phyloP scores from a whole-genome alignment of 1,140 invertebrate genomes.

The Spodoptera frugiperda region DNA sequence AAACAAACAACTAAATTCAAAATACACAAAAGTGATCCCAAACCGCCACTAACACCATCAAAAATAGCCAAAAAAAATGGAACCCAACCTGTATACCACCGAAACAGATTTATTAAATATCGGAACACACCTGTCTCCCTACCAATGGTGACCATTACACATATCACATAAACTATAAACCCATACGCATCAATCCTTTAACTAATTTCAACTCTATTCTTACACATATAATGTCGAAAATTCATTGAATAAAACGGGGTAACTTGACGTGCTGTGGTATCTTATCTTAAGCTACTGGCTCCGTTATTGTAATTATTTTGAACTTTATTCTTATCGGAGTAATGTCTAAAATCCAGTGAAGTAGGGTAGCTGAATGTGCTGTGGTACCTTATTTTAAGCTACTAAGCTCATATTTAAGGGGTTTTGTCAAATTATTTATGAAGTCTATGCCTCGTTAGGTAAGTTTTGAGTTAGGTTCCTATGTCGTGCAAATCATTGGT shows the following conservation, averaged over 20 bases:
- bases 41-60: too few relatives aligned
- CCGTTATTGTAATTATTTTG: background rate
- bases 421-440: constrained; percentile 3
- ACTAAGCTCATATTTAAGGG: background rate
- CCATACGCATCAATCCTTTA: background rate
- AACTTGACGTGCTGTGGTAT: too few relatives aligned
- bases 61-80: background rate
- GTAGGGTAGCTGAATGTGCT: too few relatives aligned
- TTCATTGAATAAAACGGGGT: background rate
- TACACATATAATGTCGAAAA: background rate
- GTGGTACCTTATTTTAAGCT: background rate
- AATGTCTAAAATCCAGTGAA: background rate
- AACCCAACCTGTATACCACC: constrained; percentile 28
- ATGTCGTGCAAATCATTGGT: too few relatives aligned
- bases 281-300: background rate
- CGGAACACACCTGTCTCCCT: constrained; percentile 18
- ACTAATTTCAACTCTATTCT: background rate
- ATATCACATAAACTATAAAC: constrained; percentile 27
- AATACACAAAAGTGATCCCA: too few relatives aligned
- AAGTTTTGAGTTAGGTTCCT: too few relatives aligned
- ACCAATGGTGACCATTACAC: constrained; percentile 6
- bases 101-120: constrained; percentile 43
- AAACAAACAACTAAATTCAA: too few relatives aligned
- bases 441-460: too few relatives aligned
- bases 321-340: background rate